Evolutionary conservation across 2,888 invertebrate genomes (phyloP).

Genomic region (Chloroclystis v-ata): DNA sequence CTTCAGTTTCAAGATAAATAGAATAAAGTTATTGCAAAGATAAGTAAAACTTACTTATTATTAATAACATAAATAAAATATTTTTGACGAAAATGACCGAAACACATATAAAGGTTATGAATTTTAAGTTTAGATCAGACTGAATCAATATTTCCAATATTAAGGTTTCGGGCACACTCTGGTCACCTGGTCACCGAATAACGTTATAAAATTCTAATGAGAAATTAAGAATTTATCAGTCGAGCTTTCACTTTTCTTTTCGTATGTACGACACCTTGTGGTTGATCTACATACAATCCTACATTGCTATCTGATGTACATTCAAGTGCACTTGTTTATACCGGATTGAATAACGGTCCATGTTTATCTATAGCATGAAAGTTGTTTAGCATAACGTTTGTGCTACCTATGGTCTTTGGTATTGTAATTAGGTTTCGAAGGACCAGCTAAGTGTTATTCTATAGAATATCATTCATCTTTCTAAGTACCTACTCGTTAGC

Average conservation of each 20-base stretch:
- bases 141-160: not conserved
- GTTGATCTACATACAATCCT: constrained; percentile 19
- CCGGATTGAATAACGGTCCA: constrained; percentile 22
- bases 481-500: no score
- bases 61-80: no score
- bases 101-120: no score
- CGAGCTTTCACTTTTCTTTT: constrained; percentile 33
- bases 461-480: no score
- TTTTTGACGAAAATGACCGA: no score
- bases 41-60: no score
- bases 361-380: constrained; percentile 16
- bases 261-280: constrained; percentile 19
- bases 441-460: no score
- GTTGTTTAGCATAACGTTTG: constrained; percentile 8
- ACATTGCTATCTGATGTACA: constrained; percentile 8
- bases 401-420: not conserved
- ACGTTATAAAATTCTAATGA: constrained; percentile 25
- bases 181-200: constrained; percentile 20
- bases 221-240: constrained; percentile 20
- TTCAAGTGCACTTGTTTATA: constrained; percentile 4
- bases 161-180: constrained; percentile 9
- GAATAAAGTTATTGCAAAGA: no score
- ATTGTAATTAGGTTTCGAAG: no score
- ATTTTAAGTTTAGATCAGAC: not conserved
- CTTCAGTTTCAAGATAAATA: not conserved